A percentile compares a stretch with the other conserved stretches of the same genome.
phyloP scores from a whole-genome alignment of 2,113 vertebrate species.

The Bubo bubo region DNA sequence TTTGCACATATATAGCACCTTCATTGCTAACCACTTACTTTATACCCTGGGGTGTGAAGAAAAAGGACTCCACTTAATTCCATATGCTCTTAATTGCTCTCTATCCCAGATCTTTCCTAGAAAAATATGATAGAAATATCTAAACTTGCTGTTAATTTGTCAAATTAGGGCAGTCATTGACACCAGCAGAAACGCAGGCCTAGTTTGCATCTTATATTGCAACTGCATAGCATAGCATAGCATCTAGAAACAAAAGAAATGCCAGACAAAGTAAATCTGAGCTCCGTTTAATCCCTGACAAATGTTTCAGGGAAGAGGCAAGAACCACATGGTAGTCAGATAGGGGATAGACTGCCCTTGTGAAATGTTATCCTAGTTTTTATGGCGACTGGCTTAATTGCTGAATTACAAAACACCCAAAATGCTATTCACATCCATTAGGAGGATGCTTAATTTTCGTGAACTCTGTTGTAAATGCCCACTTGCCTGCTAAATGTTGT shows the following conservation, averaged over 20 bases:
- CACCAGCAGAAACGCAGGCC: slow-evolving; percentile 19
- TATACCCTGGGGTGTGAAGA: slow-evolving; percentile 51
- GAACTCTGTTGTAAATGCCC: slow-evolving; percentile 49
- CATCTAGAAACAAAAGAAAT: slow-evolving; percentile 52
- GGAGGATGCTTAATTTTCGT: slow-evolving; percentile 15
- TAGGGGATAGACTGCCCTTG: slow-evolving; percentile 39
- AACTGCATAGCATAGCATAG: not conserved
- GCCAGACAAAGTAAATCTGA: slow-evolving; percentile 58
- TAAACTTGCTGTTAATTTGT: slow-evolving; percentile 42
- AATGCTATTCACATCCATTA: slow-evolving; percentile 60
- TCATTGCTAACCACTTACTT: slow-evolving; percentile 47
- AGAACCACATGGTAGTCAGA: slow-evolving; percentile 43
- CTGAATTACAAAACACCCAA: slow-evolving; percentile 49
- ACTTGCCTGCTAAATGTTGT: slow-evolving; percentile 41
- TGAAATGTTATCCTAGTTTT: slow-evolving; percentile 54
- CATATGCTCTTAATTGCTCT: slow-evolving; percentile 42
- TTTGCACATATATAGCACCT: slow-evolving; percentile 48
- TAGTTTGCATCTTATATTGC: slow-evolving; percentile 20
- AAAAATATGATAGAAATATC: slow-evolving; percentile 40
- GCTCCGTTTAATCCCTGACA: slow-evolving; percentile 48
- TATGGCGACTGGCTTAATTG: slow-evolving; percentile 53
- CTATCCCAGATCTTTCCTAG: slow-evolving; percentile 46
- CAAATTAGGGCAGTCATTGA: slow-evolving; percentile 50
- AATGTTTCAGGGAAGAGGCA: slow-evolving; percentile 51
- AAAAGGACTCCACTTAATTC: slow-evolving; percentile 54